Conservation (phyloP, 2,113 vertebrate species). For the Lutjanus erythropterus region DNA sequence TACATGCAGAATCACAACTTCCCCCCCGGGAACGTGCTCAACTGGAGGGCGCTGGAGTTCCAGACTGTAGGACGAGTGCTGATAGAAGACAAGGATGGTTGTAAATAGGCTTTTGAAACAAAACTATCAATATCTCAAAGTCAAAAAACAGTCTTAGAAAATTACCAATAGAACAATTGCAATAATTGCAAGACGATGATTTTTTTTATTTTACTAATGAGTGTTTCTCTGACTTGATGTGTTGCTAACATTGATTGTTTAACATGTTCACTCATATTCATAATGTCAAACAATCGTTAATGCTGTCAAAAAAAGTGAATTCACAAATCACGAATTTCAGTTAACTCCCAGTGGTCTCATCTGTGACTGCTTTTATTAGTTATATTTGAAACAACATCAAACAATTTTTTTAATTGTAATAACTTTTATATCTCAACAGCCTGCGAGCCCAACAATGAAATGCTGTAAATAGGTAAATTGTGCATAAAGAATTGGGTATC, state of each 20-base stretch:
- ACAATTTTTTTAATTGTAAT: no score
- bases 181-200: rapidly evolving
- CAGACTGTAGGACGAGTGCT: slow-evolving; percentile 30
- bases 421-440: no score
- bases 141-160: no score
- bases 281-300: not conserved
- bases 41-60: slow-evolving; percentile 67
- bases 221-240: not conserved
- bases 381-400: no score
- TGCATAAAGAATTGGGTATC: no score
- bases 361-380: not conserved
- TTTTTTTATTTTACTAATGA: not conserved
- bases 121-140: not conserved
- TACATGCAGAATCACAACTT: slow-evolving; percentile 39
- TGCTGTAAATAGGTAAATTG: no score
- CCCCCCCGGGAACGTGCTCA: slow-evolving; percentile 73
- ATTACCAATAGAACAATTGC: no score
- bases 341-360: not conserved
- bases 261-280: not conserved
- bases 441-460: not conserved
- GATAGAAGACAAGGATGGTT: slow-evolving; percentile 37
- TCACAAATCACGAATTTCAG: not conserved
- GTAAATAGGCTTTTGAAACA: slow-evolving; percentile 21
- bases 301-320: not conserved
- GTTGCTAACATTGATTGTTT: not conserved